Conservation (phyloP, 2,113 vertebrate species). For the Erythrolamprus reginae region DNA sequence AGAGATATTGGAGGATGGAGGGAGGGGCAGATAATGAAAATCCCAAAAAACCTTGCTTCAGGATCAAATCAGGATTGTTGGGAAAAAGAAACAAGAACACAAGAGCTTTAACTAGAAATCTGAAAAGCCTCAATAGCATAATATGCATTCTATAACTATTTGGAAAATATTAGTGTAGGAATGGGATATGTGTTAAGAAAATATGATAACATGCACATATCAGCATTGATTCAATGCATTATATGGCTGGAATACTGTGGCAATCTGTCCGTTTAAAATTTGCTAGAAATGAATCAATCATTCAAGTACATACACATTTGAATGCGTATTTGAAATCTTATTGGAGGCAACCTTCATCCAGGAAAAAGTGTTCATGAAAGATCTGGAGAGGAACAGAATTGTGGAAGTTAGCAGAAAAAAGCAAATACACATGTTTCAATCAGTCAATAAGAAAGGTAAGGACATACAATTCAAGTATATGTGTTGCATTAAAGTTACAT, state of each 20-base stretch:
- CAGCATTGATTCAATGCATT: not conserved
- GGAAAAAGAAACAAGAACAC: not conserved
- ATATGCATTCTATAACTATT: not conserved
- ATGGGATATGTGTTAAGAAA: not conserved
- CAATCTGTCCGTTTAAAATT: slow-evolving; percentile 1
- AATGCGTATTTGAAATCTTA: slow-evolving; percentile 31
- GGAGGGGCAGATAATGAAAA: not conserved
- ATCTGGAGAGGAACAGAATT: slow-evolving; percentile 20
- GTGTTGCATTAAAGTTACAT: slow-evolving; percentile 8
- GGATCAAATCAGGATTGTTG: not conserved
- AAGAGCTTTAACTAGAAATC: not conserved
- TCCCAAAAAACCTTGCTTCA: not conserved
- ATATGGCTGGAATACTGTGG: not conserved
- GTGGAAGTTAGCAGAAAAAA: slow-evolving; percentile 4
- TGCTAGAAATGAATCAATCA: slow-evolving; percentile 19
- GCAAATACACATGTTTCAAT: slow-evolving; percentile 2
- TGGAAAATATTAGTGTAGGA: not conserved
- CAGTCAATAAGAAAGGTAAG: slow-evolving; percentile 3
- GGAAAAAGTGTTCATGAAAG: slow-evolving; percentile 7
- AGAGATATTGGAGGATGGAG: not conserved
- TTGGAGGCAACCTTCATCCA: slow-evolving; percentile 16
- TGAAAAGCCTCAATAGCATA: not conserved
- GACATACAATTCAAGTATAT: not conserved
- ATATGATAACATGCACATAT: not conserved
- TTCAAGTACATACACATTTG: slow-evolving; percentile 11